Base-by-base conservation (phyloP, 2,113 vertebrate genomes). In the Tichodroma muraria region DNA sequence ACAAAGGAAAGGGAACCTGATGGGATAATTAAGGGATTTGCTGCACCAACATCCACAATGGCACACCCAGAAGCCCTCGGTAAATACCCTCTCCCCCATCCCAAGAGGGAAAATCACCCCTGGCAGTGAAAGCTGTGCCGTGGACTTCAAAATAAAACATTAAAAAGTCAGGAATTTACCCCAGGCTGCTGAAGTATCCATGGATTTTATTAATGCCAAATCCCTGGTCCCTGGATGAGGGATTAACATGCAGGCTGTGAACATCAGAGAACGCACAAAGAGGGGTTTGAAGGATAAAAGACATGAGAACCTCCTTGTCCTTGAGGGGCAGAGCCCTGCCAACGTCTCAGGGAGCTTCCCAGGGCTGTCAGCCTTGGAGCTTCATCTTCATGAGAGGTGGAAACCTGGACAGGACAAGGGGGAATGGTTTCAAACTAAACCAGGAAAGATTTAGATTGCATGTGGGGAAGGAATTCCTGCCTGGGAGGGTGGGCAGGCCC, bases 1-100 rank as follows among this genome's bases (percentile, higher is more conserved):
- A 20, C 38, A 52, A 78, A 28, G 54, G 12, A 68, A 80, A 70
- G 87, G 61, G 73, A 91, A n/a, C 40, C 61, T 71, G 78, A 89
- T 85, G 82, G 60, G 54, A 78, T 85, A 94, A 92, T 95, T 87
- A 93, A 81, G 63, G 82, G 75, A 79, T 95, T 61, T 92, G 75
- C 71, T 81, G 44, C 72, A 57, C 44, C 78, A 90, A 38, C 72
- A 47, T 28, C 71, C 53, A n/a, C 1, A 8, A 28, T 37, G 84
- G 40, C 88, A 93, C 79, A 44, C 91, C 86, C 88, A 84, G 61
- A 35, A 81, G 53, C 61, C 50, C 59, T 63, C 21, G 1, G 50
- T 35, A 52, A 93, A 79, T 27, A 10, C 2, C 6, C 30, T 64
- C 56, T 42, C 15, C 56, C 27, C 28, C n/a, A n/a, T 38, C 45